These are phyloP conservation scores for Cydia strobilella DNA, from an alignment of 1,140 invertebrate genomes.

Conservation along the genomic window DNA sequence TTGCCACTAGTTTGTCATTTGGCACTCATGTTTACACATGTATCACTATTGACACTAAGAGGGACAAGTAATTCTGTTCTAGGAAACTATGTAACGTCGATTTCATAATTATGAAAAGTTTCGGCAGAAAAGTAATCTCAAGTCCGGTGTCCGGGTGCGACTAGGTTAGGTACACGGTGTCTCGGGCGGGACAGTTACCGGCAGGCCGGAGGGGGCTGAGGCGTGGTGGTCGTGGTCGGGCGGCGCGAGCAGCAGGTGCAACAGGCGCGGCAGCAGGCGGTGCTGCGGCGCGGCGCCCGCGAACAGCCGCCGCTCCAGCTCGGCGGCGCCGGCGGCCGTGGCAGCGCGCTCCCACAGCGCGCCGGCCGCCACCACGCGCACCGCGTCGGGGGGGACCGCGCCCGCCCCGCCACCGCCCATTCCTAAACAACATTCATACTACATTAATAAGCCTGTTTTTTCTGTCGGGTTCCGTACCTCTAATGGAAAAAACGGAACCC, in stretches of 20 bases:
- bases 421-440: background rate
- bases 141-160: no score
- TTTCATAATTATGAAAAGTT: no score
- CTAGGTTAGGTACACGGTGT: no score
- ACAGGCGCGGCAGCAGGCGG: slow-evolving; percentile 66
- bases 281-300: slow-evolving; percentile 63
- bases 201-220: slow-evolving; percentile 33
- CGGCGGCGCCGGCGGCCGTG: slow-evolving; percentile 50
- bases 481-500: no score
- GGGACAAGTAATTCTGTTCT: no score
- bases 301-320: slow-evolving; percentile 65
- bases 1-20: no score
- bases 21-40: no score
- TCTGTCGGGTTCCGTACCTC: background rate
- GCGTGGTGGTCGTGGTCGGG: background rate
- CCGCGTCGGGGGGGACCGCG: slow-evolving; percentile 55
- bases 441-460: no score
- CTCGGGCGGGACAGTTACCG: slow-evolving; percentile 22
- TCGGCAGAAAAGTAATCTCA: no score
- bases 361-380: slow-evolving; percentile 62
- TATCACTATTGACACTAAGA: no score
- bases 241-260: slow-evolving; percentile 60
- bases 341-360: slow-evolving; percentile 64
- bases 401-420: slow-evolving; percentile 38
- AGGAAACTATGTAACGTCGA: no score